phyloP scores from a whole-genome alignment of 2,888 invertebrate species.

The Oxyscelio sp. region DNA sequence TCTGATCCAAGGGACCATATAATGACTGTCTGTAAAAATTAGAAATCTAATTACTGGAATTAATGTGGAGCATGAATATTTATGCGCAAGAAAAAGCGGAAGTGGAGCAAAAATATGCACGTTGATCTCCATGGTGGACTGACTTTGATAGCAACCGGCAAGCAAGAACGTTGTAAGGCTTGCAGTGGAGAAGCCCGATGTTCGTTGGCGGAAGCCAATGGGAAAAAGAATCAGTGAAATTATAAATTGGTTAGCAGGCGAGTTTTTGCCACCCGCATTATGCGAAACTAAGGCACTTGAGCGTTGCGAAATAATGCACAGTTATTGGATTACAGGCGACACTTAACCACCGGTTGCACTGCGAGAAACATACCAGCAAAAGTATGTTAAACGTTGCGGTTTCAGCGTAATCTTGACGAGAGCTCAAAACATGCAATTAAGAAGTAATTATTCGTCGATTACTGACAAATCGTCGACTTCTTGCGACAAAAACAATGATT shows the following conservation, averaged over 20 bases:
- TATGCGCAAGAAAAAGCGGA: constrained; percentile 49
- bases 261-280: too few species aligned
- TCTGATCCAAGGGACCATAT: constrained; percentile 49
- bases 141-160: constrained; percentile 60
- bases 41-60: constrained; percentile 59
- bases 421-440: constrained; percentile 5
- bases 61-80: constrained; percentile 56
- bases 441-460: neutral
- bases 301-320: constrained; percentile 30
- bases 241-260: too few species aligned
- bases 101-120: constrained; percentile 56
- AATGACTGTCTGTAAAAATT: constrained; percentile 36
- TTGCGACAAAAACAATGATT: too few species aligned
- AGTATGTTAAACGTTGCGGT: constrained; percentile 29
- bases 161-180: constrained; percentile 53
- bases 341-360: constrained; percentile 58
- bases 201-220: too few species aligned
- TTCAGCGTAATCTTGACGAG: constrained; percentile 7
- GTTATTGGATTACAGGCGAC: constrained; percentile 54
- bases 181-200: constrained; percentile 44
- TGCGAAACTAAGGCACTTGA: constrained; percentile 18
- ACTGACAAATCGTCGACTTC: neutral
- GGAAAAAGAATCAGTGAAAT: too few species aligned
- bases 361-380: constrained; percentile 34
- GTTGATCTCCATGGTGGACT: constrained; percentile 62